Percentiles rank a stretch among this genome's conserved stretches.
Conservation (phyloP, 1,140 invertebrate species). For the Danaus melanippus region DNA sequence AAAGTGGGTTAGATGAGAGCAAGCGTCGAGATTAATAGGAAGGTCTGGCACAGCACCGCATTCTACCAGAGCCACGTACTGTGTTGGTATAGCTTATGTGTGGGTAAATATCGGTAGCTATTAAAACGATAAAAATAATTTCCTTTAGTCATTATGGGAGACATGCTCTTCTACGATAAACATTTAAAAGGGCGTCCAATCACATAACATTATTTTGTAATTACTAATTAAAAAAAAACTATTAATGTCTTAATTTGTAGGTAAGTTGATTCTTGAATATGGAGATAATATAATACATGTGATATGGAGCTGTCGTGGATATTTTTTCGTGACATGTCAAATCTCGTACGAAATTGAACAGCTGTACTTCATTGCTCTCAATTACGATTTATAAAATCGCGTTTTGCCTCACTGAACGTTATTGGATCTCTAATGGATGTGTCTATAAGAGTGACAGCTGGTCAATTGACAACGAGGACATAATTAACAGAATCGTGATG, state of each 20-base stretch:
- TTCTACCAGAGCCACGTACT: conserved; percentile 41
- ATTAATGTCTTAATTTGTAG: too few species aligned
- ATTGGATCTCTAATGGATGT: conserved; percentile 38
- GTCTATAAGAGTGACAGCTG: conserved; percentile 40
- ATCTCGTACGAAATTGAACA: conserved; percentile 30
- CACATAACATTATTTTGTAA: too few species aligned
- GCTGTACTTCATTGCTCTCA: conserved; percentile 39
- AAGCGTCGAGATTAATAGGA: conserved; percentile 44
- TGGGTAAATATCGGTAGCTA: conserved; percentile 23
- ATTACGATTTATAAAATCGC: conserved; percentile 40
- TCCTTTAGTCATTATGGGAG: conserved; percentile 15
- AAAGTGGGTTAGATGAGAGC: conserved; percentile 54
- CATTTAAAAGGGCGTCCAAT: too few species aligned
- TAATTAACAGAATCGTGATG: conserved; percentile 28
- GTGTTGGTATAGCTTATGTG: conserved; percentile 23
- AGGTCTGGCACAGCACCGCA: conserved; percentile 45
- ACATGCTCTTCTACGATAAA: background rate
- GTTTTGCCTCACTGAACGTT: conserved; percentile 27
- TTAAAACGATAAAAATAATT: conserved; percentile 25
- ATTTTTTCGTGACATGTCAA: conserved; percentile 28
- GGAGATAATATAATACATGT: conserved; percentile 5
- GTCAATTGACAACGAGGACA: conserved; percentile 43
- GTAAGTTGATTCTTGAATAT: too few species aligned
- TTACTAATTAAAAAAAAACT: too few species aligned
- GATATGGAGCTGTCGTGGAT: background rate